Evolutionary conservation across 1,140 invertebrate species (phyloP).

Genomic region (Zaprionus tsacasi): DNA sequence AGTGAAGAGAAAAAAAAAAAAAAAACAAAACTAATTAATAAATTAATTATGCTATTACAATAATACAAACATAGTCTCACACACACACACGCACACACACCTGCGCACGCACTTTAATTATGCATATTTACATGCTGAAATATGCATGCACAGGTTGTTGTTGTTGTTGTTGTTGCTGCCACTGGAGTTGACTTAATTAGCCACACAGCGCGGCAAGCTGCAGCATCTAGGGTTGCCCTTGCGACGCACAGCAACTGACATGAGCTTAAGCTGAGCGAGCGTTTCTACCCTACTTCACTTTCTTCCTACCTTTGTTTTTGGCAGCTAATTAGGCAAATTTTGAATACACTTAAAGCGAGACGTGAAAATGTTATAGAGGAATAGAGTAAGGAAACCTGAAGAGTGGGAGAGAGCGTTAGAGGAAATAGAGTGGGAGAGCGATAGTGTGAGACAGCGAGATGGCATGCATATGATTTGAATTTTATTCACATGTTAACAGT

Average conservation of each 20-base stretch:
- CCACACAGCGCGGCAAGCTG: conserved; percentile 57
- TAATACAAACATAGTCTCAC: conserved; percentile 56
- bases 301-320: conserved; percentile 46
- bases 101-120: conserved; percentile 77
- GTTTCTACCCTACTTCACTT: not conserved
- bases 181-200: conserved; percentile 81
- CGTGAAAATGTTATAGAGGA: not conserved
- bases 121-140: conserved; percentile 81
- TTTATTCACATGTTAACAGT: conserved; percentile 80
- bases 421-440: not conserved
- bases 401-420: not conserved
- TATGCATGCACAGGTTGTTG: conserved; percentile 65
- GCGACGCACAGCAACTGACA: conserved; percentile 51
- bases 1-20: conserved; percentile 17
- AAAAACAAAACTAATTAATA: conserved; percentile 76
- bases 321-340: conserved; percentile 78
- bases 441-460: conserved; percentile 22
- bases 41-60: conserved; percentile 82
- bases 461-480: conserved; percentile 68
- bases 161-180: conserved; percentile 43
- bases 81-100: conserved; percentile 34
- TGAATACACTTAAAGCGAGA: conserved; percentile 63
- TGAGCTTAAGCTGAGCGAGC: conserved; percentile 39
- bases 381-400: not conserved
- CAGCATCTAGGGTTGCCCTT: conserved; percentile 5